These are phyloP conservation scores for Lanistes nyassanus DNA, from an alignment of 1,140 invertebrate genomes.

Conservation along the genomic window DNA sequence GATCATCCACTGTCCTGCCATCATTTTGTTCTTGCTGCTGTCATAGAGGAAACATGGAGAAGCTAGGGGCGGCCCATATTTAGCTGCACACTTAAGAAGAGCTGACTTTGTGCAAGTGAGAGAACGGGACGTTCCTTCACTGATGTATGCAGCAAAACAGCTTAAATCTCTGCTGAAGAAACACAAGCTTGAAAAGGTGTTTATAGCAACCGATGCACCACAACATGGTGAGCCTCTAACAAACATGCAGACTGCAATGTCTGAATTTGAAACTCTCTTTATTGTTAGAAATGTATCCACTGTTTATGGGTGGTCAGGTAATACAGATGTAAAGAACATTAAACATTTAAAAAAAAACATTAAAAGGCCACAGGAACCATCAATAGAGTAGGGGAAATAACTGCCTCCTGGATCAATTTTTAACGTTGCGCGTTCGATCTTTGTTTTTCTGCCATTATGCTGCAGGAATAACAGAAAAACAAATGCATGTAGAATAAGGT, in stretches of 20 bases:
- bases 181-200: conserved; percentile 75
- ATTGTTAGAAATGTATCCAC: not conserved
- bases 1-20: too few species aligned
- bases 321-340: not conserved
- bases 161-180: conserved; percentile 73
- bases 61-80: conserved; percentile 78
- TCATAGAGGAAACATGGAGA: conserved; percentile 56
- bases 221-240: conserved; percentile 42
- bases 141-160: conserved; percentile 78
- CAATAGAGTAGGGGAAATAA: too few species aligned
- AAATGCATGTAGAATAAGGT: too few species aligned
- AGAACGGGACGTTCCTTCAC: conserved; percentile 76
- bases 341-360: too few species aligned
- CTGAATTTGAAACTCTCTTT: not conserved
- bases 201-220: conserved; percentile 85
- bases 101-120: conserved; percentile 82
- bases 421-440: too few species aligned
- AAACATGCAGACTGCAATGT: too few species aligned
- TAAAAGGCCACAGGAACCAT: too few species aligned
- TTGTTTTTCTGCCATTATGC: too few species aligned
- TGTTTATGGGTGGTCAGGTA: not conserved
- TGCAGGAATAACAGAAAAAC: too few species aligned
- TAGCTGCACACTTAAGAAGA: conserved; percentile 85
- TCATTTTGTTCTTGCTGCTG: conserved; percentile 57
- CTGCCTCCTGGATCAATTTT: too few species aligned